Evolutionary conservation across 2,797 vertebrate species (phyloP).

Genomic region (Megaceryle alcyon): DNA sequence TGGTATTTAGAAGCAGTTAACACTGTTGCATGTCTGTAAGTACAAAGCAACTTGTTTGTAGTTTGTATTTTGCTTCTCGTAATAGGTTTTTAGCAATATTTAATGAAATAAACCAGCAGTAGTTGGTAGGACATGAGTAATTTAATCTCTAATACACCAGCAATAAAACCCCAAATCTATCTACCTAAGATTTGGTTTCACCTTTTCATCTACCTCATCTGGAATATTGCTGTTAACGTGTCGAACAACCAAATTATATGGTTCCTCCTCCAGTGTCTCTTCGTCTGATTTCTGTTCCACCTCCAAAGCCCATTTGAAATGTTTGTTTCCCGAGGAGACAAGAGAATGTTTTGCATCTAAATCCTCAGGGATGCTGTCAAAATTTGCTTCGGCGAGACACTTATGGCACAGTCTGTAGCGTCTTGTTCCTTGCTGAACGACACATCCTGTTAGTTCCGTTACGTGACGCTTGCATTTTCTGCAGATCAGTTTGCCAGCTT

Average conservation of each 20-base stretch:
- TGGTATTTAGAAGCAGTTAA: not conserved
- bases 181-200: slow-evolving; percentile 79
- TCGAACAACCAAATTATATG: slow-evolving; percentile 90
- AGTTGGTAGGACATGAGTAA: not conserved
- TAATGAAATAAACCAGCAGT: not conserved
- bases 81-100: not conserved
- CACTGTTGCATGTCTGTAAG: slow-evolving; percentile 21
- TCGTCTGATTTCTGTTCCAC: slow-evolving; percentile 82
- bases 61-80: not conserved
- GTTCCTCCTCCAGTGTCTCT: slow-evolving; percentile 87
- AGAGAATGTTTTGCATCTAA: slow-evolving; percentile 80
- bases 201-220: slow-evolving; percentile 83
- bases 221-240: slow-evolving; percentile 84
- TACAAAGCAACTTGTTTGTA: slow-evolving; percentile 14
- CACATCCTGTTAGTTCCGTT: slow-evolving; percentile 91
- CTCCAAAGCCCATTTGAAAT: slow-evolving; percentile 83
- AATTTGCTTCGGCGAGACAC: slow-evolving; percentile 88
- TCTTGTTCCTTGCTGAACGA: slow-evolving; percentile 92
- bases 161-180: not conserved
- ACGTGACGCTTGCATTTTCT: slow-evolving; percentile 93
- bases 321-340: slow-evolving; percentile 81
- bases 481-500: slow-evolving; percentile 95
- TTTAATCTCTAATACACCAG: not conserved
- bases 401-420: slow-evolving; percentile 92
- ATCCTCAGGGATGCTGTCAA: slow-evolving; percentile 82